Evolutionary conservation across 2,888 invertebrate genomes (phyloP).

Genomic region (Blastobasis lacticolella): DNA sequence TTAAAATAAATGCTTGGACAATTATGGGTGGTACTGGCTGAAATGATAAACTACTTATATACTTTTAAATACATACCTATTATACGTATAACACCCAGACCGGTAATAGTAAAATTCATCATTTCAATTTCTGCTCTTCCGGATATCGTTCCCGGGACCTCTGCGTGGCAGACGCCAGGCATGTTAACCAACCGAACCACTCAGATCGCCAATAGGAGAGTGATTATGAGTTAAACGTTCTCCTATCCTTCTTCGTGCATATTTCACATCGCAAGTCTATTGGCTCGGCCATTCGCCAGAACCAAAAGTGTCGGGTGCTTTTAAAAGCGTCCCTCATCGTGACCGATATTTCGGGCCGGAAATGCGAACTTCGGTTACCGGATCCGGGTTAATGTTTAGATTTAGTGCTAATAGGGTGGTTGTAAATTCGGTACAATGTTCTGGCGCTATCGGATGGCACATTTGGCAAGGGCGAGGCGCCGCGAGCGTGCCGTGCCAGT

Average conservation of each 20-base stretch:
- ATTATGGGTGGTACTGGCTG: too few species aligned
- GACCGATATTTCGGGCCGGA: slow-evolving; percentile 54
- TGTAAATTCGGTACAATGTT: slow-evolving; percentile 69
- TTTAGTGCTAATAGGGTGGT: slow-evolving; percentile 73
- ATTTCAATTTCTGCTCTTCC: too few species aligned
- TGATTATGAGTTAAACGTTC: too few species aligned
- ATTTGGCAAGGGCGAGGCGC: slow-evolving; percentile 61
- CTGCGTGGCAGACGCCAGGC: too few species aligned
- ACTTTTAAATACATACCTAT: too few species aligned
- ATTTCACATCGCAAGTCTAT: slow-evolving; percentile 26
- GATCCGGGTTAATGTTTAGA: slow-evolving; percentile 73
- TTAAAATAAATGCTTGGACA: too few species aligned
- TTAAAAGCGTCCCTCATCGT: slow-evolving; percentile 21
- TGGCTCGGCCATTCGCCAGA: slow-evolving; percentile 24
- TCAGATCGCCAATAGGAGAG: too few species aligned
- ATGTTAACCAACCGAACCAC: too few species aligned
- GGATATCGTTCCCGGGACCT: too few species aligned
- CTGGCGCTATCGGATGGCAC: slow-evolving; percentile 68
- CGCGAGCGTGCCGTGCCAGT: slow-evolving; percentile 36
- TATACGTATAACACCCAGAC: too few species aligned
- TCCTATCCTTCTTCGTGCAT: background rate
- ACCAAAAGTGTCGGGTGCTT: slow-evolving; percentile 30
- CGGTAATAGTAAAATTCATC: too few species aligned
- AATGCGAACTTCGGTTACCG: slow-evolving; percentile 62
- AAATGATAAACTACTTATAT: too few species aligned